Base-by-base conservation (phyloP, 1,140 invertebrate species). In the Drosophila ogumai region DNA sequence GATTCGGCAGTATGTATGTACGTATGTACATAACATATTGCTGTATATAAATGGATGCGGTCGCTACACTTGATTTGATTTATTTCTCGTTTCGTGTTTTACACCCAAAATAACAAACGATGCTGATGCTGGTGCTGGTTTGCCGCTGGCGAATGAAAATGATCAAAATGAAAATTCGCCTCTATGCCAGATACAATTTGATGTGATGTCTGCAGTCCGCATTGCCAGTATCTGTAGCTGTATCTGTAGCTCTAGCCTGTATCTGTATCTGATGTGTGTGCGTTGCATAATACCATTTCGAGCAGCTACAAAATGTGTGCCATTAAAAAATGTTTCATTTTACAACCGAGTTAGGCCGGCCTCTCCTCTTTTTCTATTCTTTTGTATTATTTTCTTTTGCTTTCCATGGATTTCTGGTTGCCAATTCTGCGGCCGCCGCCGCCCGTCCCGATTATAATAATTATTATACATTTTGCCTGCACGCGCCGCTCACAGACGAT, bases 21-120 rank as follows among this genome's bases (percentile, higher is more conserved):
- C 25, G 6, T 25, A 31, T 7, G 44, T 64, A 49, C 75, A 19
- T 56, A 56, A 50, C 72, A 19, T 79, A 31, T 44, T 63, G 36
- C 43, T 71, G 75, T 73, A 77, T 85, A 86, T 81, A 85, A 81
- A 85, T 87, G 82, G 82, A 38, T 77, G 75, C 79, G 71, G 67
- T 71, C 73, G 79, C 84, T 76, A 87, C 84, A 85, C 79, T 90
- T 90, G 85, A 90, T 90, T 90, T 90, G 85, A 90, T 90, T 90
- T 90, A 90, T 90, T 90, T 90, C 81, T 90, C 85, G 85, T 88
- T 90, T 90, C 74, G 77, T 88, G 81, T 85, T 90, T 88, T 88
- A 88, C 85, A 88, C 81, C 85, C 85, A 88, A 88, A 90, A 88
- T 84, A 90, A 88, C 84, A 88, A 88, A 88, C 81, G 81, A 77